Percentiles rank a stretch among this genome's conserved stretches.
Conservation (phyloP, 1,140 invertebrate genomes). For the Prorops nasuta region DNA sequence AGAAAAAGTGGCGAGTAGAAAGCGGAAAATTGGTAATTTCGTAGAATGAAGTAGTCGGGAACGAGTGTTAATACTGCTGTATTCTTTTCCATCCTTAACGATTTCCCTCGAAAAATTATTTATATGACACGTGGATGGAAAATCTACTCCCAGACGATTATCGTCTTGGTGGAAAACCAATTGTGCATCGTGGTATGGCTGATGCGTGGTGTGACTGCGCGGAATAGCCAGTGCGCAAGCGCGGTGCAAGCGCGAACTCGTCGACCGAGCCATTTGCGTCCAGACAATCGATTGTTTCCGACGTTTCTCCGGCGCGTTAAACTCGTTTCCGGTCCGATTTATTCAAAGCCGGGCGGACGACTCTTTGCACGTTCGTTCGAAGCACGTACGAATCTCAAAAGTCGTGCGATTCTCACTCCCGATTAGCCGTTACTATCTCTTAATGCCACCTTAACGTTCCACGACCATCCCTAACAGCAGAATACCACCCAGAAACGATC, state of each 20-base stretch:
- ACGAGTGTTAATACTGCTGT: too few species aligned
- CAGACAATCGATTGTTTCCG: slow-evolving; percentile 26
- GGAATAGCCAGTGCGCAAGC: slow-evolving; percentile 12
- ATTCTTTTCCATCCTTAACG: too few species aligned
- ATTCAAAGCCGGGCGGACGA: slow-evolving; percentile 11
- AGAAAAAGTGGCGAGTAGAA: too few species aligned
- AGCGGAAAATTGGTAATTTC: too few species aligned
- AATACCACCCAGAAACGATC: not conserved
- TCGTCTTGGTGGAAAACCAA: too few species aligned
- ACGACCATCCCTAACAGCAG: not conserved
- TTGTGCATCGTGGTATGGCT: too few species aligned
- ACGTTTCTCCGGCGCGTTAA: slow-evolving; percentile 26
- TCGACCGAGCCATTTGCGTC: slow-evolving; percentile 18
- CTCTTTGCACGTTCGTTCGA: slow-evolving; percentile 2
- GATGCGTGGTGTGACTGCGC: too few species aligned
- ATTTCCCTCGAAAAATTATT: too few species aligned
- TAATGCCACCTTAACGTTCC: not conserved
- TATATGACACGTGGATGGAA: too few species aligned
- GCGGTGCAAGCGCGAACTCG: slow-evolving; percentile 14
- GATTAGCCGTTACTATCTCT: slow-evolving; percentile 11
- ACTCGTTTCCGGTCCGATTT: slow-evolving; percentile 28
- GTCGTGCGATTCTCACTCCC: slow-evolving; percentile 9
- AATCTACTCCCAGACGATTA: too few species aligned
- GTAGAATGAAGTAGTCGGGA: too few species aligned
- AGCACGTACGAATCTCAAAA: too few species aligned